Conservation (phyloP, 2,113 vertebrate genomes). For the Craseonycteris thonglongyai region DNA sequence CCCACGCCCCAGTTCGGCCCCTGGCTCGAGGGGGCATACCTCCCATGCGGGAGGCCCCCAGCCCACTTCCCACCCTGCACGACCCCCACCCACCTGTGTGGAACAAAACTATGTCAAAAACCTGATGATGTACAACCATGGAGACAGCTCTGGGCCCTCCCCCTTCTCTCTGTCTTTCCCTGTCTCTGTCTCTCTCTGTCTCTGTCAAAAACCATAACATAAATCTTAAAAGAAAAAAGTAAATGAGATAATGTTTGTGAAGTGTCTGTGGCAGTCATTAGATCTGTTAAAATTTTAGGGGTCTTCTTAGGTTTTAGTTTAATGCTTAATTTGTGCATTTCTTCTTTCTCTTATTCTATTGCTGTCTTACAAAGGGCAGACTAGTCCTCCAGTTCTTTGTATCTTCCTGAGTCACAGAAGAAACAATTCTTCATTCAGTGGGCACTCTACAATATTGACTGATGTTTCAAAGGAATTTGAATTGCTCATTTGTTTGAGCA, state of each 20-base stretch:
- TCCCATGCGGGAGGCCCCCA: too few relatives aligned
- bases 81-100: too few relatives aligned
- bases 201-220: too few relatives aligned
- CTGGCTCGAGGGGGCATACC: too few relatives aligned
- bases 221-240: too few relatives aligned
- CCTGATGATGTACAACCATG: too few relatives aligned
- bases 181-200: too few relatives aligned
- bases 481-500: conserved; percentile 8
- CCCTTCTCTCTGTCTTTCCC: too few relatives aligned
- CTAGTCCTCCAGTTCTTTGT: background rate
- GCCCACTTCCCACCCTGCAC: too few relatives aligned
- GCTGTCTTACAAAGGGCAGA: background rate
- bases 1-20: too few relatives aligned
- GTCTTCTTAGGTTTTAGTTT: background rate
- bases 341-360: background rate
- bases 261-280: background rate
- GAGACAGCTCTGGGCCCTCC: too few relatives aligned
- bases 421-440: background rate
- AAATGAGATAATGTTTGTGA: background rate
- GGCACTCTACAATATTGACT: background rate
- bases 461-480: background rate
- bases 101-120: too few relatives aligned
- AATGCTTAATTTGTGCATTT: background rate
- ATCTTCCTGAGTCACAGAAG: background rate
- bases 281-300: background rate